Base-by-base conservation (phyloP, 2,888 invertebrate genomes). In the Sylvicola cinctus region DNA sequence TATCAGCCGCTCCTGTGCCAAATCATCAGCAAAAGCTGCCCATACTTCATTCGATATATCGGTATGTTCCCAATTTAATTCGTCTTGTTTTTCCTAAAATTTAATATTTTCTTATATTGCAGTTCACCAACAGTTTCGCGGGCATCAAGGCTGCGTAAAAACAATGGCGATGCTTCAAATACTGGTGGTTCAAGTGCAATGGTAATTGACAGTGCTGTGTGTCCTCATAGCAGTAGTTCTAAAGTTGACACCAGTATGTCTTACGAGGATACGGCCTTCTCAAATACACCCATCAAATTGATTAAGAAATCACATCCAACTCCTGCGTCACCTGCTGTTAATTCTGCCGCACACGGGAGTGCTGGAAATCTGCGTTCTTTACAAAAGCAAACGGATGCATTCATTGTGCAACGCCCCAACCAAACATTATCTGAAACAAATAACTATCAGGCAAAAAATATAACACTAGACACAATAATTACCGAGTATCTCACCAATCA, bases 401-500 rank as follows among this genome's bases (percentile, higher is more conserved):
- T 8, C 8, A 20, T 20, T 20, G 20, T 8, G 20, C 20, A 4
- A 20, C 20, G 20, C 8, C 4, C 4, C 20, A 20, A 20, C 20
- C 20, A 20, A 5, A 46, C 48, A n/a, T 41, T 43, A 35, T 13
- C 15, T 32, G 23, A 38, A 39, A 32, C 39, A 38, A 32, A 41
- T 60, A 47, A 54, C 47, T 47, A 46, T 48, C 49, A 47, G 54
- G 43, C 61, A 68, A 17, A 41, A 45, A 50, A 67, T 6, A 71
- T 76, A 36, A 78, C 81, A 0, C 62, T 96, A 16, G 84, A 90
- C 55, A 79, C 81, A 29, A 93, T 98, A 48, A 85, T 96, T 41
- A 91, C 87, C 0, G 93, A 95, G 57, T 96, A 95, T 61, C 66
- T 96, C 34, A 80, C 90, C 45, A 90, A 91, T 61, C 96, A 98